These are phyloP conservation scores for Crotalus adamanteus DNA, from an alignment of 2,797 vertebrate genomes.

Conservation along the genomic window DNA sequence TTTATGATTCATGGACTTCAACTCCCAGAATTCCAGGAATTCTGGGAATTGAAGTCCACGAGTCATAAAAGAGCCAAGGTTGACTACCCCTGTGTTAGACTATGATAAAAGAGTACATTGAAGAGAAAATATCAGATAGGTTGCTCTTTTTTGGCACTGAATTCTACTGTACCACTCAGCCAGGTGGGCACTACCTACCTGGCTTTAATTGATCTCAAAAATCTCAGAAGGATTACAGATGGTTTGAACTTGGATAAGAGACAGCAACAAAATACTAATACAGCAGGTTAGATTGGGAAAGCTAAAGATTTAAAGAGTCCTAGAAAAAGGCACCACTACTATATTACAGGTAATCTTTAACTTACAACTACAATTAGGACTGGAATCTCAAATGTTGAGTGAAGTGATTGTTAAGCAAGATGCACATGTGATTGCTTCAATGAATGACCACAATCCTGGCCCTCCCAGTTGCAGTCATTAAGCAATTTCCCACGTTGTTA, in stretches of 20 bases:
- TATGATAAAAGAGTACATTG: background rate
- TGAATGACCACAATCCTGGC: background rate
- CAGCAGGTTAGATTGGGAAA: background rate
- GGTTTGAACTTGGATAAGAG: background rate
- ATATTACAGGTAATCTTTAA: background rate
- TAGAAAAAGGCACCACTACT: background rate
- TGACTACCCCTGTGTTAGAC: background rate
- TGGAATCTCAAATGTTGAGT: background rate
- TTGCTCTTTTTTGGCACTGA: background rate
- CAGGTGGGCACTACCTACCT: background rate
- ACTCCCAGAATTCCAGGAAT: too few species aligned
- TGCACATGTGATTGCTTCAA: background rate
- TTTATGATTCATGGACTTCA: too few species aligned
- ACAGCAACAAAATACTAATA: background rate
- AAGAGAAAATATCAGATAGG: background rate
- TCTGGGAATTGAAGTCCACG: too few species aligned
- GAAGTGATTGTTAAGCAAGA: background rate
- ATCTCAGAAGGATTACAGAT: background rate
- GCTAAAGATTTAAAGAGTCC: background rate
- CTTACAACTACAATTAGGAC: background rate
- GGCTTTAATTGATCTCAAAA: background rate
- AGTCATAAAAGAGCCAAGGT: too few species aligned
- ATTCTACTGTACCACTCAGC: too few species aligned
- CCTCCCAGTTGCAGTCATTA: too few species aligned
- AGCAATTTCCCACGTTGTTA: too few species aligned